Evolutionary conservation across 2,113 vertebrate genomes (phyloP).

Genomic region (Ceyx cyanopectus): DNA sequence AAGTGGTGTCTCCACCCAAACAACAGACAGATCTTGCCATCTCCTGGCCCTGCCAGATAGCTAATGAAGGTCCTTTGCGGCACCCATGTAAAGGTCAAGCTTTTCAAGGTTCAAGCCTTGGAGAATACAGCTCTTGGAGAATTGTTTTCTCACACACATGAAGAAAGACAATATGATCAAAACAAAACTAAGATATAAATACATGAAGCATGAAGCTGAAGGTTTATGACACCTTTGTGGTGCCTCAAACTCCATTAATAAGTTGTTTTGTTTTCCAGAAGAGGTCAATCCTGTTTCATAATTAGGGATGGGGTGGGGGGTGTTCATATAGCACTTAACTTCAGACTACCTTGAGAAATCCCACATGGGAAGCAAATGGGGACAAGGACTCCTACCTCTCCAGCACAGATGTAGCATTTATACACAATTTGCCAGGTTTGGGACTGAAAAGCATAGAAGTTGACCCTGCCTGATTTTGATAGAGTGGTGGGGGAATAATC

Average conservation of each 20-base stretch:
- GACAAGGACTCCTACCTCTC: neutral
- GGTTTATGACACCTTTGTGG: neutral
- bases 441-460: neutral
- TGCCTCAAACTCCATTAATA: neutral
- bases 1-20: neutral
- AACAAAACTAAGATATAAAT: neutral
- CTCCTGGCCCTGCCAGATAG: neutral
- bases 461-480: neutral
- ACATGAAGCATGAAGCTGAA: neutral
- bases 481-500: neutral
- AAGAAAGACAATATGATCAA: neutral
- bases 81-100: neutral
- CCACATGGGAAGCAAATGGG: neutral
- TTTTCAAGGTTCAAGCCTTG: rapidly evolving
- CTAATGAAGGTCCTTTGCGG: neutral
- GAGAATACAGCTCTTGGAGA: neutral
- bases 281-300: neutral
- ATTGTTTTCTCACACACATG: neutral
- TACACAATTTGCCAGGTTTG: neutral
- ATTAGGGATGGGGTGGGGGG: neutral
- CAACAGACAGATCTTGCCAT: neutral
- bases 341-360: neutral
- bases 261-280: neutral
- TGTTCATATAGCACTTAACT: neutral
- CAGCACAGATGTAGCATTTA: neutral